Base-by-base conservation (phyloP, 2,113 vertebrate species). In the Pipra filicauda region DNA sequence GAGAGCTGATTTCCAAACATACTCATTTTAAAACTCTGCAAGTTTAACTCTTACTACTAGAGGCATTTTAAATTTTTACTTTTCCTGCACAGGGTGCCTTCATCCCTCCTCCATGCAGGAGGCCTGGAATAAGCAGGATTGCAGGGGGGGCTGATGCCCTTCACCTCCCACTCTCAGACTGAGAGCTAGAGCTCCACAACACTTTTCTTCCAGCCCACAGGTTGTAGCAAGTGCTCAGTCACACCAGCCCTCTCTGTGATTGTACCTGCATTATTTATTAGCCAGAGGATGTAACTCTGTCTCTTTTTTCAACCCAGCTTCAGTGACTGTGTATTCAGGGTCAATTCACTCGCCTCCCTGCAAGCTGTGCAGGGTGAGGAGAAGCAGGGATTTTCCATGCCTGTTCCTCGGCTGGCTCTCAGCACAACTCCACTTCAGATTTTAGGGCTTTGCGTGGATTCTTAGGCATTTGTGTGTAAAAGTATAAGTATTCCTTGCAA, bases 261-360 rank as follows among this genome's bases (percentile, higher is more conserved):
- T 44, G 33, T 66, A 82, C 81, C 80, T 95, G 76, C 89, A 88
- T 91, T 94, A 92, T 97, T 95, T 96, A 94, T 93, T 52, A 91
- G 65, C 72, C n/a, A 19, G 4, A 2, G 6, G 88, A 70, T 1
- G 0, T 31, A 74, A 31, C 33, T 67, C 52, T 78, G 70, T 58
- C 76, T 86, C 52, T 95, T 92, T 91, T 82, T 72, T 95, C 90
- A 87, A 85, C 70, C 44, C 88, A 93, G 80, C 11, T 87, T 58
- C 23, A 23, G 88, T 78, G 92, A 2, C 62, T 62, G 22, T 7
- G 52, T 35, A 3, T 79, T 79, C 88, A 70, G 92, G 92, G 86
- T 95, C 83, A 72, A 1, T 58, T 92, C 80, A 15, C 66, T 88
- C 30, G 1, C 7, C 41, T 27, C 46, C 16, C 64, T 24, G 23